Evolutionary conservation across 2,797 vertebrate genomes (phyloP).

Genomic region (Tadarida brasiliensis): DNA sequence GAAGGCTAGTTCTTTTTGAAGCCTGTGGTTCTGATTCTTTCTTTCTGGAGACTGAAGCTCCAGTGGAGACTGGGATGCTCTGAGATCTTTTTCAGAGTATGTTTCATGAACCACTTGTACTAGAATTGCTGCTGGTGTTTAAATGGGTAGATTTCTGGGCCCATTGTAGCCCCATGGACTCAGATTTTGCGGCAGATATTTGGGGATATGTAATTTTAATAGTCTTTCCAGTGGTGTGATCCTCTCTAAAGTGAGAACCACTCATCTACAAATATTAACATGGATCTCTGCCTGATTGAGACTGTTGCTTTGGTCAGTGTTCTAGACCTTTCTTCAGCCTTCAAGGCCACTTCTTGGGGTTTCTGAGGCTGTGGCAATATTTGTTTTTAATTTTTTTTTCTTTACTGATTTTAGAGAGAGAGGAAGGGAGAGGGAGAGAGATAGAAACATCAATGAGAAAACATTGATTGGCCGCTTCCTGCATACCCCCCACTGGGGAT

Average conservation of each 20-base stretch:
- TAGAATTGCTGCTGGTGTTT: background rate
- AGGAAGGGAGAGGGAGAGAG: too few species aligned
- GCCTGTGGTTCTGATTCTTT: background rate
- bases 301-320: slow-evolving; percentile 3
- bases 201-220: slow-evolving; percentile 29
- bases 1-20: slow-evolving; percentile 13
- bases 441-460: too few species aligned
- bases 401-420: too few species aligned
- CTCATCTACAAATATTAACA: background rate
- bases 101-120: fast-evolving
- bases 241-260: slow-evolving; percentile 30
- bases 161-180: background rate
- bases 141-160: background rate
- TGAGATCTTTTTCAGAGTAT: background rate
- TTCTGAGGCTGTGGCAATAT: background rate
- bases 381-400: background rate
- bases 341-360: background rate
- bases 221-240: background rate
- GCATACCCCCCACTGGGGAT: too few species aligned
- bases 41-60: background rate
- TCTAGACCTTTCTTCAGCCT: background rate
- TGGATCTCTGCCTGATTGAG: slow-evolving; percentile 8
- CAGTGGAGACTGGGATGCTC: background rate
- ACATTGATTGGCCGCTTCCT: too few species aligned
- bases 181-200: background rate